Evolutionary conservation across 2,888 invertebrate genomes (phyloP), one percentile per base, ranked within the genome.

Genomic region (Meiosimyza platycephala): DNA sequence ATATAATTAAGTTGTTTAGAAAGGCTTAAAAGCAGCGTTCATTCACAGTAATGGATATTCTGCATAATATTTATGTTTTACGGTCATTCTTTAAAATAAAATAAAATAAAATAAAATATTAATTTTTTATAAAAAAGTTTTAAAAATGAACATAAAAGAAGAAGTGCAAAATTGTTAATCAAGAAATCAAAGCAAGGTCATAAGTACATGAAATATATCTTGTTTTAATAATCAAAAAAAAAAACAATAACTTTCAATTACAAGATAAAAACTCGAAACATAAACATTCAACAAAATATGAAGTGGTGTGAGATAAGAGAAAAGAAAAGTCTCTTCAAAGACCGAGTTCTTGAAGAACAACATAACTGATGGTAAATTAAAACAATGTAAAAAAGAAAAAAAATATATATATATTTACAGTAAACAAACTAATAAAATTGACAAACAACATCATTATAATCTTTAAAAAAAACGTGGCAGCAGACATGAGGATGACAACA

Each of bases 361-460:
- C 6, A 40, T 9, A 40, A 9, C 9, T 9, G 9, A 40, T 40
- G 40, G 60, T n/a, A 28, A 64, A 28, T n/a, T 15, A 33, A 40
- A 40, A 9, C 40, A 40, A 40, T 9, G 6, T 9, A 9, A 40
- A 40, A 9, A 40, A 2, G 9, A 40, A 9, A 63, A n/a, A 28
- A 63, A 33, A 33, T 12, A 15, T 16, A 15, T 40, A 33, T 12
- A 15, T 16, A 15, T 40, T 40, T 9, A 63, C 16, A 40, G 33
- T 52, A 70, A 70, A 33, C 51, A 47, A 52, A 52, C 54, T 47
- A 63, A 63, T 63, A 47, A 63, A 63, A 40, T 40, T 16, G 16
- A 63, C 16, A 40, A 66, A 70, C 66, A 72, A 63, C 28, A 57
- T 63, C 28, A 57, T 63, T 66, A 18, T 55, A 73, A 72, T 54